Evolutionary conservation across 2,113 vertebrate species (phyloP).

Genomic region (Forbesichthys papilliferus): DNA sequence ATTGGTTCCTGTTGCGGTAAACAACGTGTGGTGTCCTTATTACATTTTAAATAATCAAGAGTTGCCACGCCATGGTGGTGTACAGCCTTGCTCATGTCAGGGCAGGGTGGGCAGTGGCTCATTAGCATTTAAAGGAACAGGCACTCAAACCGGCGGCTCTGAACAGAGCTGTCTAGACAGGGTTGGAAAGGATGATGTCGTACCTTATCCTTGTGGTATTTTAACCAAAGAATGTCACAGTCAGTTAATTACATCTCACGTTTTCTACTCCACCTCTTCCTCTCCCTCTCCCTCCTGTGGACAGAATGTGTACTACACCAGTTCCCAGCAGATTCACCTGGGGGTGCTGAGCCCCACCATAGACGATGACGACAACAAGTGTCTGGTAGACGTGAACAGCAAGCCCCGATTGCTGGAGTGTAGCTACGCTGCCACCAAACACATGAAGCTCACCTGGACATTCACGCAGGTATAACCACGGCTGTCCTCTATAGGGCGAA

Average conservation of each 20-base stretch:
- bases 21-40: too few species aligned
- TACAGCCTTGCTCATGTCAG: too few species aligned
- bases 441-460: constrained; percentile 96
- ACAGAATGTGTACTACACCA: constrained; percentile 95
- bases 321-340: constrained; percentile 89
- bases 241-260: not conserved
- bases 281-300: constrained; percentile 43
- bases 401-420: constrained; percentile 92
- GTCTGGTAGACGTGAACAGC: constrained; percentile 96
- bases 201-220: too few species aligned
- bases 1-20: too few species aligned
- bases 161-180: too few species aligned
- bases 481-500: not conserved
- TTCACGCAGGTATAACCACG: constrained; percentile 85
- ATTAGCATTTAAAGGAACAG: too few species aligned
- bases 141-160: too few species aligned
- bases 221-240: too few species aligned
- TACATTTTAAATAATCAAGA: too few species aligned
- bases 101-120: too few species aligned
- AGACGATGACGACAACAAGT: constrained; percentile 95
- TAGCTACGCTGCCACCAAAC: constrained; percentile 91
- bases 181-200: too few species aligned
- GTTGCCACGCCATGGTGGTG: too few species aligned
- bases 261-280: not conserved
- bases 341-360: constrained; percentile 90